These are phyloP conservation scores for Macaria notata DNA, from an alignment of 2,888 invertebrate species.

Conservation along the genomic window DNA sequence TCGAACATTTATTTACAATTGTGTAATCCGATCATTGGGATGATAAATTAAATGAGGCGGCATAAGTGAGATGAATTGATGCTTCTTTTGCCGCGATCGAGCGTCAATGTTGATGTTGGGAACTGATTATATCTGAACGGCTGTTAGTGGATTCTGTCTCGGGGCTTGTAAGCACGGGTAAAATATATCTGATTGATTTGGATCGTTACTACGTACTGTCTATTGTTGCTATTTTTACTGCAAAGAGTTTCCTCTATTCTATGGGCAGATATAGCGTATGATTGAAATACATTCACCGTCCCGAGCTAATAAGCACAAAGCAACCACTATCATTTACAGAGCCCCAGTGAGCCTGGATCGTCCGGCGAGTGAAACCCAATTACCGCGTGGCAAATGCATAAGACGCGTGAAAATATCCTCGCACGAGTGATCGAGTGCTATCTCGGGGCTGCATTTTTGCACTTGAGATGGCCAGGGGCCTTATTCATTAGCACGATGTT, in stretches of 20 bases:
- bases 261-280: too few relatives aligned
- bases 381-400: constrained; percentile 1
- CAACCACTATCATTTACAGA: too few relatives aligned
- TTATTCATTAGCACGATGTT: constrained; percentile 76
- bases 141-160: constrained; percentile 14
- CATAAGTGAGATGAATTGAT: constrained; percentile 62
- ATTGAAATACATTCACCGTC: too few relatives aligned
- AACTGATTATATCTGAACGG: constrained; percentile 17
- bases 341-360: not conserved
- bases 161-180: constrained; percentile 9
- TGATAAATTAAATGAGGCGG: constrained; percentile 59
- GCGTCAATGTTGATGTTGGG: constrained; percentile 48
- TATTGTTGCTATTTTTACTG: too few relatives aligned
- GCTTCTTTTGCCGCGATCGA: constrained; percentile 46
- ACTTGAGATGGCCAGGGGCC: constrained; percentile 35
- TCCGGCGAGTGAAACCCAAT: not conserved
- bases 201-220: constrained; percentile 9
- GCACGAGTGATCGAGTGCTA: constrained; percentile 15
- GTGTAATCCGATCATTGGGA: constrained; percentile 64
- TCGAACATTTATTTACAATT: constrained; percentile 75
- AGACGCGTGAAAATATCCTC: constrained; percentile 10
- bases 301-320: too few relatives aligned
- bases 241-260: too few relatives aligned
- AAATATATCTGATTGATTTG: constrained; percentile 11
- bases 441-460: constrained; percentile 29